These are phyloP conservation scores for Hemistola chrysoprasaria DNA, from an alignment of 2,888 invertebrate species.

Conservation along the genomic window DNA sequence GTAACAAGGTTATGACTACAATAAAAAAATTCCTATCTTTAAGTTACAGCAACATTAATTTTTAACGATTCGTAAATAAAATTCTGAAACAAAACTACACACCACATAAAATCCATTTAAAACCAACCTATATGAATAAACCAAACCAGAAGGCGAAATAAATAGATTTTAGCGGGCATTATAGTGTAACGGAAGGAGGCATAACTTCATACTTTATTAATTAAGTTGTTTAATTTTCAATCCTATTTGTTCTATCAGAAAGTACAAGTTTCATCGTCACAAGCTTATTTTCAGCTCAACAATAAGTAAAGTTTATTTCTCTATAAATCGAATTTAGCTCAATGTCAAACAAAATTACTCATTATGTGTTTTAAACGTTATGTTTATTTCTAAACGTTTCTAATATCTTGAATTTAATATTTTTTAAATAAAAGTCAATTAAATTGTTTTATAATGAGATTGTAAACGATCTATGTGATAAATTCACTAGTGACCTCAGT, in stretches of 20 bases:
- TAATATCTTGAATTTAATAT: neutral
- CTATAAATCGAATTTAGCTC: constrained; percentile 16
- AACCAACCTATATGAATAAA: constrained; percentile 24
- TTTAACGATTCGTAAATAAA: constrained; percentile 5
- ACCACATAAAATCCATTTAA: constrained; percentile 17
- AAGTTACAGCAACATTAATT: neutral
- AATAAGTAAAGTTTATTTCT: constrained; percentile 7
- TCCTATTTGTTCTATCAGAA: neutral
- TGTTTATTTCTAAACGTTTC: neutral
- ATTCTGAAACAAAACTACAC: constrained; percentile 6
- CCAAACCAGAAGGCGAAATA: constrained; percentile 31
- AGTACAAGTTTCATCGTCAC: constrained; percentile 1
- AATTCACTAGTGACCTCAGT: too few species aligned
- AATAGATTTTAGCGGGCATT: constrained; percentile 45
- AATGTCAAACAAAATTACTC: constrained; percentile 10
- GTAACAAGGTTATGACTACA: too few species aligned
- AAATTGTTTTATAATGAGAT: too few species aligned
- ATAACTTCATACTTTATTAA: constrained; percentile 1
- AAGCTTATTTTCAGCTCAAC: constrained; percentile 1
- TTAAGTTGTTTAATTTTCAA: neutral
- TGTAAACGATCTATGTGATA: too few species aligned
- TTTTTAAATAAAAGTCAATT: too few species aligned
- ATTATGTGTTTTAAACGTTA: constrained; percentile 1
- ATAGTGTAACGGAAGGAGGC: constrained; percentile 6
- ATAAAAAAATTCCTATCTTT: too few species aligned